Evolutionary conservation across 1,140 invertebrate genomes (phyloP), one percentile per base, ranked within the genome.

Genomic region (Olivierus martensii): DNA sequence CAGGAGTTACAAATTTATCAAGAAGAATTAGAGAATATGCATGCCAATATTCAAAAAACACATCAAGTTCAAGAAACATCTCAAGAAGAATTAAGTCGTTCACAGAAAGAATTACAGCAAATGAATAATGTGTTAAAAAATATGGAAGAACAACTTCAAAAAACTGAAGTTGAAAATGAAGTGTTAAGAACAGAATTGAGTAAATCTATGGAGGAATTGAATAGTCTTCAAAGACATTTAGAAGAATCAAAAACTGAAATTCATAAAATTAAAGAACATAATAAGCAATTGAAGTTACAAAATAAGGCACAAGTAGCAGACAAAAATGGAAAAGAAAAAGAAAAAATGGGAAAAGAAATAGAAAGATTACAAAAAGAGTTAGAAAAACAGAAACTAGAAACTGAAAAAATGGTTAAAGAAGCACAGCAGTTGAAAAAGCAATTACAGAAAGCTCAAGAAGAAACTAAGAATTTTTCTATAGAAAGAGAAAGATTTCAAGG

Each of bases 401-500:
- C 17, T 5, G 9, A 2, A 43, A 43, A 22, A 2, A 17, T 43
- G 41, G 17, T 9, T 18, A 4, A 43, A 43, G 41, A 43, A 43
- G 41, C 41, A 6, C 41, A 43, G 2, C 41, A 43, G 65, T 64
- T 87, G 48, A 70, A 75, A 58, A 81, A 80, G 66, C 85, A 89
- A 63, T 71, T 90, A 49, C 83, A 86, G 59, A 80, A 79, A 60
- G 75, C 81, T 28, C 82, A 82, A 62, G 77, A 79, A 39, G 85
- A 87, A 51, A 70, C 84, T 57, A 80, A 85, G 66, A 79, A 80
- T 61, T 77, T 81, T 36, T 75, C 75, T 17, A 79, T 84, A 37
- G 88, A 93, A 67, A 77, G 84, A 56, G 87, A 91, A 71, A 75
- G 88, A 58, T 81, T 89, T 70, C 86, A 91, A 71, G 75, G 83